A percentile compares a stretch with the other conserved stretches of the same genome.
phyloP scores from a whole-genome alignment of 2,113 vertebrate species.

The Microtus ochrogaster region DNA sequence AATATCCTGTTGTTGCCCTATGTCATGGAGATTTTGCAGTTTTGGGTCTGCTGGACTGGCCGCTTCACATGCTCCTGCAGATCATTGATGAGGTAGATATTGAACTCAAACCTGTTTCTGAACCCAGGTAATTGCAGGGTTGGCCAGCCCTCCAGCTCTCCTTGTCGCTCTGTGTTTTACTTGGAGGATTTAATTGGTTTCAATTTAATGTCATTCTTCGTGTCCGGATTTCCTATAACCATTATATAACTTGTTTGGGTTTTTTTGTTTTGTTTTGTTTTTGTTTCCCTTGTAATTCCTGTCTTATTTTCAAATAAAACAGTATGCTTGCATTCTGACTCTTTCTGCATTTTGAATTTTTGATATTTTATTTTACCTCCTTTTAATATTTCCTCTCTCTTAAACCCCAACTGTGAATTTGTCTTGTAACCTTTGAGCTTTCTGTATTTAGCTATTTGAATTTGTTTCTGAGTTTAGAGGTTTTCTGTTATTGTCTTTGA shows the following conservation, averaged over 20 bases:
- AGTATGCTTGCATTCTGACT: neutral
- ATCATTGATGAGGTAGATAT: neutral
- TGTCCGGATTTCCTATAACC: neutral
- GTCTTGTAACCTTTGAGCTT: neutral
- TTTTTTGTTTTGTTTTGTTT: neutral
- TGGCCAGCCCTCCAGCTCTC: neutral
- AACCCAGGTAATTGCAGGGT: neutral
- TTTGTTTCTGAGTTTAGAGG: neutral
- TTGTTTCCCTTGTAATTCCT: neutral
- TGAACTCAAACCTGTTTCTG: neutral
- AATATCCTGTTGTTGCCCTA: neutral
- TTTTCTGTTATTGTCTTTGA: neutral
- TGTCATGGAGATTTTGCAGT: neutral
- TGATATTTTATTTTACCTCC: neutral
- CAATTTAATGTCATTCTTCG: neutral
- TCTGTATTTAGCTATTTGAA: neutral
- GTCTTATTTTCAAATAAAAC: neutral
- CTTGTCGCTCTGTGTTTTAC: too few species aligned
- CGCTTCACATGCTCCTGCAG: neutral
- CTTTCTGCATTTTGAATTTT: neutral
- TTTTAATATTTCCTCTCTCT: neutral
- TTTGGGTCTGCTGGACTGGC: neutral
- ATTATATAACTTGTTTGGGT: neutral
- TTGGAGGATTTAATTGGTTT: neutral
- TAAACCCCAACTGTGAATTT: too few species aligned